A percentile compares a stretch with the other conserved stretches of the same genome.
phyloP scores from a whole-genome alignment of 2,888 invertebrate species.

The Lordiphosa fenestrarum region DNA sequence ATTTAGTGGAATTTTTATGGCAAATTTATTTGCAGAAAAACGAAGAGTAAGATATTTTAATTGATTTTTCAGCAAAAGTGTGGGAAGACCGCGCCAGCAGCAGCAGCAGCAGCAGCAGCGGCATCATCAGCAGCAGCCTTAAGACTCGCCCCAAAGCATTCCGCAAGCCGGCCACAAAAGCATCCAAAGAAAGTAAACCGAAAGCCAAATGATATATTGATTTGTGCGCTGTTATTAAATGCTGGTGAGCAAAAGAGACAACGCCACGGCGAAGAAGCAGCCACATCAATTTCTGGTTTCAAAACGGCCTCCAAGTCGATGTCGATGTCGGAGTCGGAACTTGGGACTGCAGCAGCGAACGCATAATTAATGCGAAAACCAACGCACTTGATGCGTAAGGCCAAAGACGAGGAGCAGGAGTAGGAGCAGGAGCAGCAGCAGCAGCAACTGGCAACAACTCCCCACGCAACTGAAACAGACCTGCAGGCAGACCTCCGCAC shows the following conservation, averaged over 20 bases:
- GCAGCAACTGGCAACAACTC: constrained; percentile 64
- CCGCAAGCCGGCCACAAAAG: not conserved
- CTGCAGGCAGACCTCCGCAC: constrained; percentile 32
- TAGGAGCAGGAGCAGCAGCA: constrained; percentile 12
- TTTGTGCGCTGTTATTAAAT: constrained; percentile 73
- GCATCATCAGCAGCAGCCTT: constrained; percentile 9
- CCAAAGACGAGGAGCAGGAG: constrained; percentile 44
- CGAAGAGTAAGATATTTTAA: constrained; percentile 66
- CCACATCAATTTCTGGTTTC: constrained; percentile 71
- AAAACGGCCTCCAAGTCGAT: constrained; percentile 20
- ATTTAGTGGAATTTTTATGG: constrained; percentile 73
- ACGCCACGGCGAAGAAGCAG: constrained; percentile 59
- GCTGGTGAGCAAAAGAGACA: constrained; percentile 52
- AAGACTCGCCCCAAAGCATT: constrained; percentile 7
- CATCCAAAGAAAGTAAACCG: constrained; percentile 62
- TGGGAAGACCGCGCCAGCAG: constrained; percentile 50
- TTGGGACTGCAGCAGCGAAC: constrained; percentile 28
- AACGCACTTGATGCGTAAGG: constrained; percentile 73
- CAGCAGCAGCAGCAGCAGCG: constrained; percentile 7
- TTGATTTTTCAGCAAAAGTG: constrained; percentile 68
- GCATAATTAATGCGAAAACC: constrained; percentile 75
- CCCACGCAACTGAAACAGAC: constrained; percentile 60
- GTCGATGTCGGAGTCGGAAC: constrained; percentile 1
- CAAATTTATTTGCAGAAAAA: constrained; percentile 59
- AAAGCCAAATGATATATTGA: constrained; percentile 68